Evolutionary conservation across 2,113 vertebrate species (phyloP).

Genomic region (Leptobrachium leishanense): DNA sequence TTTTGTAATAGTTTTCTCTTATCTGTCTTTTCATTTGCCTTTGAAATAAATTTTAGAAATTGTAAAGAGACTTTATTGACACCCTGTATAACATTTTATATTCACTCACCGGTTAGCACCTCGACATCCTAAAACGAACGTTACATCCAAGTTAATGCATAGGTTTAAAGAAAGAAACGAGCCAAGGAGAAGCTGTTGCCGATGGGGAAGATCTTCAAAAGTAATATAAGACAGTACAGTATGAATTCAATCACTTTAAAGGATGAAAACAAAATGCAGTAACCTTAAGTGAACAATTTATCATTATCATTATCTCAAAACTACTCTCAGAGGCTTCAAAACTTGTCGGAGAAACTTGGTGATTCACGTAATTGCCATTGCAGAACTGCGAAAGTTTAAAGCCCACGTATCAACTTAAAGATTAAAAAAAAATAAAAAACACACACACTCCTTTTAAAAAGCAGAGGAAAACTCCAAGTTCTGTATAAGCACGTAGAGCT

Average conservation of each 20-base stretch:
- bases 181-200: not conserved
- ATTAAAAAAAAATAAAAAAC: not conserved
- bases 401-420: slow-evolving; percentile 11
- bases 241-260: slow-evolving; percentile 1
- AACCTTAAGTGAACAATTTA: slow-evolving; percentile 4
- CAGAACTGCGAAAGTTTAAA: slow-evolving; percentile 53
- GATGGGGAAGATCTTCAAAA: not conserved
- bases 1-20: no score
- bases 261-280: not conserved
- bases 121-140: no score
- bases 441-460: not conserved
- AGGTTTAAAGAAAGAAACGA: not conserved
- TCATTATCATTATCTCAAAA: slow-evolving; percentile 37
- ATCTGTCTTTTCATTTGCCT: no score
- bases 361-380: slow-evolving; percentile 60
- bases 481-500: not conserved
- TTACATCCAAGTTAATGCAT: no score
- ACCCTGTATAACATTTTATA: no score
- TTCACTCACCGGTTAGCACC: no score
- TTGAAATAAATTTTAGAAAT: no score
- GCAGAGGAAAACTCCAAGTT: not conserved
- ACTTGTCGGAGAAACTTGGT: slow-evolving; percentile 53
- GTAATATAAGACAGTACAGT: not conserved
- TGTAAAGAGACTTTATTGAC: no score
- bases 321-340: slow-evolving; percentile 51